Percentiles rank a stretch among this genome's conserved stretches.
Evolutionary conservation across 1,140 invertebrate species (phyloP).

Genomic region (Heliconius hermathena): DNA sequence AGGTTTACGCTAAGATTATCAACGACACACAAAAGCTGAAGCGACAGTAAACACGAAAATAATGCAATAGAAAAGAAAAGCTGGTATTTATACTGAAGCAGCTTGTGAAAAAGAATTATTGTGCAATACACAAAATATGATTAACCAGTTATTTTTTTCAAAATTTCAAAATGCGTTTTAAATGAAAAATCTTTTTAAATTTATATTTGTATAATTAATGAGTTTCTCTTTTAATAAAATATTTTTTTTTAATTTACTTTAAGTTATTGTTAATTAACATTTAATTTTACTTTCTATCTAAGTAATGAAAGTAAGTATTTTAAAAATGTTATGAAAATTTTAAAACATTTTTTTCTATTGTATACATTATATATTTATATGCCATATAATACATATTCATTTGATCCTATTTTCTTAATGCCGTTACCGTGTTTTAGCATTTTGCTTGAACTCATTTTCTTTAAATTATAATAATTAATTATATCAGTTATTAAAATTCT

Average conservation of each 20-base stretch:
- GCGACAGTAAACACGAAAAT: background rate
- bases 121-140: background rate
- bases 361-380: no score
- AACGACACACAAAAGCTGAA: background rate
- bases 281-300: background rate
- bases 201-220: background rate
- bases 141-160: background rate
- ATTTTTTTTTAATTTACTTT: no score
- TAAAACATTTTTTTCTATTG: no score
- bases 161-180: background rate
- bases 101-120: background rate
- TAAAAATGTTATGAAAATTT: no score
- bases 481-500: constrained; percentile 2
- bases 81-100: background rate
- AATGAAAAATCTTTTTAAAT: background rate
- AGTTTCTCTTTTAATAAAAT: no score
- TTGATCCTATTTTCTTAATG: background rate
- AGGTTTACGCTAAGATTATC: background rate
- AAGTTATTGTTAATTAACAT: background rate
- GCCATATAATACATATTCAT: background rate
- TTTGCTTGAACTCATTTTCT: background rate
- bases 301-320: no score
- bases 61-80: background rate
- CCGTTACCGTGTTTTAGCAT: background rate
- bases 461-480: constrained; percentile 1